Evolutionary conservation across 2,797 vertebrate species (phyloP).

Genomic region (Sus cebifrons): DNA sequence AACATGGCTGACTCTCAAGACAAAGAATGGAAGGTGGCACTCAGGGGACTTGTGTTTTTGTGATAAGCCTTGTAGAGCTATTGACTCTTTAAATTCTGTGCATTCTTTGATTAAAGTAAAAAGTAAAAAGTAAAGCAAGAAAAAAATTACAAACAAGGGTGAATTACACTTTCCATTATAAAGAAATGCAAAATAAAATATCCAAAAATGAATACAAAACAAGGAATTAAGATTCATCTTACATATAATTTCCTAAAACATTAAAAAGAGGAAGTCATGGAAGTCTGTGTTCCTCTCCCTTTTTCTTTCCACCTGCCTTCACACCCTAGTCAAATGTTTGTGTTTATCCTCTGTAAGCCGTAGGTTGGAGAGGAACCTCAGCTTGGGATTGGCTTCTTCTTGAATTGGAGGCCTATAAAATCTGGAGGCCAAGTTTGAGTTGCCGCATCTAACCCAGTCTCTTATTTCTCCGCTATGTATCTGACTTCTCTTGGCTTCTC

Average conservation of each 20-base stretch:
- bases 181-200: conserved; percentile 32
- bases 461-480: not conserved
- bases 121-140: not conserved
- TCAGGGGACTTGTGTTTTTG: not conserved
- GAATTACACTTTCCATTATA: not conserved
- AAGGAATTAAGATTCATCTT: not conserved
- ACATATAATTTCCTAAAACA: not conserved
- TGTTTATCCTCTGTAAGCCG: not conserved
- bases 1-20: not conserved
- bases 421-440: not conserved
- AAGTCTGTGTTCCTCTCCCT: not conserved
- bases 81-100: conserved; percentile 41
- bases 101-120: conserved; percentile 27
- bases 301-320: not conserved
- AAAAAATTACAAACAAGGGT: not conserved
- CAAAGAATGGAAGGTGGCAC: not conserved
- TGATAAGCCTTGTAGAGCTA: not conserved
- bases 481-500: not conserved
- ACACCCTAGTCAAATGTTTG: not conserved
- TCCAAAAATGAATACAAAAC: conserved; percentile 12
- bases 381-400: not conserved
- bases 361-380: not conserved
- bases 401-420: not conserved
- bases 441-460: not conserved
- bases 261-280: not conserved